Conservation (phyloP, 2,888 invertebrate genomes). For the Pollenia labialis region DNA sequence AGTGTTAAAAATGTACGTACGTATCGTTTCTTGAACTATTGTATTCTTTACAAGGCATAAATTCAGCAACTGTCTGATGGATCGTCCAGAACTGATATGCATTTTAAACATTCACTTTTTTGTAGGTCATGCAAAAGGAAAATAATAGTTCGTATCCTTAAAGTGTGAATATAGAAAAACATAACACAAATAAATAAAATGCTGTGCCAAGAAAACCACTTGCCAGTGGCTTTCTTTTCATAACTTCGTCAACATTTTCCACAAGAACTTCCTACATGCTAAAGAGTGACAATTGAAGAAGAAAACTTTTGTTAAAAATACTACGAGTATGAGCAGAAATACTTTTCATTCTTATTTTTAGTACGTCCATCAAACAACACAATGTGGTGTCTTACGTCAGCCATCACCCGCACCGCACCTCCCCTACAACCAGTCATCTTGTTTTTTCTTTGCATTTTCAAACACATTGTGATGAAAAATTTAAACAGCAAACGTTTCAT, state of each 20-base stretch:
- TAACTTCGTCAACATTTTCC: background rate
- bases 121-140: background rate
- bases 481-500: constrained; percentile 19
- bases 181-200: background rate
- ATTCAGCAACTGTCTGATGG: too few relatives aligned
- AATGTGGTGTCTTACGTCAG: background rate
- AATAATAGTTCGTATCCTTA: background rate
- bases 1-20: too few relatives aligned
- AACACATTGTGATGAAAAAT: background rate
- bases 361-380: background rate
- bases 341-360: constrained; percentile 28
- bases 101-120: background rate
- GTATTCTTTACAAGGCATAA: too few relatives aligned
- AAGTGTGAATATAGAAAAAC: constrained; percentile 7
- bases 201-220: background rate
- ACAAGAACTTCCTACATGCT: constrained; percentile 34
- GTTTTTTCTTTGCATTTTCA: background rate
- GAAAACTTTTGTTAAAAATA: constrained; percentile 45
- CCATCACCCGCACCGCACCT: background rate
- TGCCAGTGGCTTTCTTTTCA: constrained; percentile 13
- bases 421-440: background rate
- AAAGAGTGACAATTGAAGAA: constrained; percentile 28
- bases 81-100: too few relatives aligned
- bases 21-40: too few relatives aligned
- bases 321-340: background rate